Conservation (phyloP, 2,797 vertebrate species). For the Falco peregrinus region DNA sequence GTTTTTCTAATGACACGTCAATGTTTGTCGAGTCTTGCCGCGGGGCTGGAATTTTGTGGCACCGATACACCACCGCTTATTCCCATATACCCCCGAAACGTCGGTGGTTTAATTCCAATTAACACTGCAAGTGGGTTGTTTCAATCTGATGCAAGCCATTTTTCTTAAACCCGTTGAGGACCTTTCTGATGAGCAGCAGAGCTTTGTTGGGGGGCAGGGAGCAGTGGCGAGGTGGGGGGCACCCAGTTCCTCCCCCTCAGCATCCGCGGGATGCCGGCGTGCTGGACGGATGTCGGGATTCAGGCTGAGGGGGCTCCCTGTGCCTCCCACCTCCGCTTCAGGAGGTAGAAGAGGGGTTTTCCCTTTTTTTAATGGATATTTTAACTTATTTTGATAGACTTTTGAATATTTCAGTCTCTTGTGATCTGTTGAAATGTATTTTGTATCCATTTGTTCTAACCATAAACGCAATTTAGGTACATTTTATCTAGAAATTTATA, state of each 20-base stretch:
- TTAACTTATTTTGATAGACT: background rate
- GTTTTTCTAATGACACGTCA: background rate
- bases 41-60: too few relatives aligned
- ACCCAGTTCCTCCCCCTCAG: background rate
- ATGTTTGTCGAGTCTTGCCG: too few relatives aligned
- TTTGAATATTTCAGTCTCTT: background rate
- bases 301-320: background rate
- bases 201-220: background rate
- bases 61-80: background rate
- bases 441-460: background rate
- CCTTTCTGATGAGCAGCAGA: background rate
- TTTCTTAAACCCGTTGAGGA: background rate
- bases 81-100: background rate
- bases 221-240: background rate
- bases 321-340: background rate
- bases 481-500: background rate
- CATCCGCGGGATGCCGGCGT: too few relatives aligned
- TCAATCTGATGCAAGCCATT: background rate
- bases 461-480: background rate
- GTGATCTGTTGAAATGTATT: background rate
- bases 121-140: accelerated
- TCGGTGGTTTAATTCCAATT: background rate
- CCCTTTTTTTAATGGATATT: background rate
- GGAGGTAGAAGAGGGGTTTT: background rate
- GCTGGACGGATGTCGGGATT: background rate